phyloP scores from a whole-genome alignment of 1,140 invertebrate species.

The Drosophila ogumai region DNA sequence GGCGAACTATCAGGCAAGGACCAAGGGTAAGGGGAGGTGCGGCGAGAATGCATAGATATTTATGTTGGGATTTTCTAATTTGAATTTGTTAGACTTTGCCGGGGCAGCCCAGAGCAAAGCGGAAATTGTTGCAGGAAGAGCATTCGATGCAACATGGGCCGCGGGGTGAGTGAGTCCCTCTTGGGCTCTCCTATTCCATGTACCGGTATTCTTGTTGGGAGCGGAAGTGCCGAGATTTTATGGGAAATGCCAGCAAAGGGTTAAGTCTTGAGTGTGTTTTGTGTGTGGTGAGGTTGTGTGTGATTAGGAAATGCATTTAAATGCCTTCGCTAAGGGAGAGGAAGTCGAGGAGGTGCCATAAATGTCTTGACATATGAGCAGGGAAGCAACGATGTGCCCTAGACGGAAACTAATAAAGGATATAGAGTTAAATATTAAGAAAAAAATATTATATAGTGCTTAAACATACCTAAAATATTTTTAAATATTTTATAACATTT shows the following conservation, averaged over 20 bases:
- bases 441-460: too few species aligned
- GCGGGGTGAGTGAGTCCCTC: constrained; percentile 22
- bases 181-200: constrained; percentile 10
- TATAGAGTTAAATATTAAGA: too few species aligned
- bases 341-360: constrained; percentile 42
- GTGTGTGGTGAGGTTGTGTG: constrained; percentile 41
- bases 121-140: constrained; percentile 82
- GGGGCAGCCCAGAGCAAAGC: constrained; percentile 65
- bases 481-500: too few species aligned
- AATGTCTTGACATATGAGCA: constrained; percentile 28
- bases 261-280: constrained; percentile 45
- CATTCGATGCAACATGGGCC: constrained; percentile 49
- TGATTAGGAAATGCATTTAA: constrained; percentile 61
- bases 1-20: constrained; percentile 50
- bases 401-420: constrained; percentile 5
- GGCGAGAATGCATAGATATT: constrained; percentile 72
- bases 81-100: constrained; percentile 75
- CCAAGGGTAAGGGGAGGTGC: neutral
- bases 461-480: neutral
- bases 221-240: constrained; percentile 77
- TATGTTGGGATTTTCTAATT: constrained; percentile 82
- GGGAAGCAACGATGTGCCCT: neutral
- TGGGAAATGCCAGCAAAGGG: constrained; percentile 68
- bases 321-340: constrained; percentile 10
- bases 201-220: constrained; percentile 36